These are phyloP conservation scores for Trichopoda pennipes DNA, from an alignment of 2,888 invertebrate species.

Conservation along the genomic window DNA sequence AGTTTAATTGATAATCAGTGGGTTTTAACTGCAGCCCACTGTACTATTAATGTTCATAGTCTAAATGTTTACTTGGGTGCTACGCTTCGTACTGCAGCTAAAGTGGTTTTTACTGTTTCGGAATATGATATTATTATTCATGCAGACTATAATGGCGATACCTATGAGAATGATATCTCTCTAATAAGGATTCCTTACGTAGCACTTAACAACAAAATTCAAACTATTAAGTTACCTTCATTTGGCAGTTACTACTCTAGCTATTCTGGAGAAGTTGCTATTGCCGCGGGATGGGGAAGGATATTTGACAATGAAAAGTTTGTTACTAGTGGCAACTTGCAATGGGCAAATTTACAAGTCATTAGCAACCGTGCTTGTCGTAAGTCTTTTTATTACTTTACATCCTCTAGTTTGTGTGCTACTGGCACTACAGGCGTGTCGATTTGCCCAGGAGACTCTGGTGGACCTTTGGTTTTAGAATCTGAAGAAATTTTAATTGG, in stretches of 20 bases:
- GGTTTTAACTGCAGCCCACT: constrained; percentile 78
- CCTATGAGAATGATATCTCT: constrained; percentile 75
- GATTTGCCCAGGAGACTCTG: constrained; percentile 78
- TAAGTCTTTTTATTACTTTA: constrained; percentile 41
- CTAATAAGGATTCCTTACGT: constrained; percentile 73
- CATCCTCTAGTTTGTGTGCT: constrained; percentile 72
- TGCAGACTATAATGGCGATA: constrained; percentile 72
- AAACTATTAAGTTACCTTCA: constrained; percentile 67
- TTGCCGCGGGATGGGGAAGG: constrained; percentile 75
- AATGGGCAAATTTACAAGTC: constrained; percentile 75
- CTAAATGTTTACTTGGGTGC: constrained; percentile 75
- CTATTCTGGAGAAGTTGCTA: constrained; percentile 71
- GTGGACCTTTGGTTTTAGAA: constrained; percentile 75
- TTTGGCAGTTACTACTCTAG: constrained; percentile 70
- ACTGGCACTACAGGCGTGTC: constrained; percentile 71
- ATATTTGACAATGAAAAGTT: constrained; percentile 69
- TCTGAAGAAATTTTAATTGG: constrained; percentile 71
- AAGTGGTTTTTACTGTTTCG: constrained; percentile 70
- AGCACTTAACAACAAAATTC: neutral
- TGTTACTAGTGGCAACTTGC: constrained; percentile 73
- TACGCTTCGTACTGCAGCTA: constrained; percentile 72
- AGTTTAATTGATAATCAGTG: constrained; percentile 73
- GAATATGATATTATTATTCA: constrained; percentile 77
- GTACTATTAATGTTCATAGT: constrained; percentile 72
- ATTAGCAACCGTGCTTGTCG: constrained; percentile 76